Conservation (phyloP, 2,797 vertebrate species). For the Sebastes trivittatus region DNA sequence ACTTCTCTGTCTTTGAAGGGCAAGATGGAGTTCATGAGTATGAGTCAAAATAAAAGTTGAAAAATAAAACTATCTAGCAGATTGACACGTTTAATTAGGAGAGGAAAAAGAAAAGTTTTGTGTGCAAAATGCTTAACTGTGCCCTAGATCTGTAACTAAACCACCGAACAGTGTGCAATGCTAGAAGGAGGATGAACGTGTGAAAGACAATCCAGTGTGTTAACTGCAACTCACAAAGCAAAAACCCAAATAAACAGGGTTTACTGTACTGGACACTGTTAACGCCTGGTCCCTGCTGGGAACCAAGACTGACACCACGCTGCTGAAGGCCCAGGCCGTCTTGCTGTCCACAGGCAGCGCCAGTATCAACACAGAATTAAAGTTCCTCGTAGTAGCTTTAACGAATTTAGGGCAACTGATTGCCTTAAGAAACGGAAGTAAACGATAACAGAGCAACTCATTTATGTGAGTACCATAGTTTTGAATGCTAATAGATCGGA, state of each 20-base stretch:
- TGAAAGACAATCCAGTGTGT: constrained; percentile 9
- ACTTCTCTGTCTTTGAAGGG: constrained; percentile 7
- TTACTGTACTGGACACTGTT: background rate
- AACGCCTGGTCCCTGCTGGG: too few relatives aligned
- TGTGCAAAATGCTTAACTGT: background rate
- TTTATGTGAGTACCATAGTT: background rate
- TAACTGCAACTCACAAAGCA: background rate
- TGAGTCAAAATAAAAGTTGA: constrained; percentile 8
- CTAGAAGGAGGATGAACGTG: background rate
- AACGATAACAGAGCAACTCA: background rate
- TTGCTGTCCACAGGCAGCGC: too few relatives aligned
- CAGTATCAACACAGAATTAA: too few relatives aligned
- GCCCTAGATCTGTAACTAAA: constrained; percentile 17
- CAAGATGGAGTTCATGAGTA: constrained; percentile 27
- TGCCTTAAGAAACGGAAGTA: background rate
- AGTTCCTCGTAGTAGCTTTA: too few relatives aligned
- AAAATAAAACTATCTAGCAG: background rate
- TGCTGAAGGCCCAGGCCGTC: accelerated
- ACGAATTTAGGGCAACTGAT: background rate
- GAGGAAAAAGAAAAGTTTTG: background rate
- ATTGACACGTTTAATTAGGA: background rate
- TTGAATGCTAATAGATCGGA: background rate
- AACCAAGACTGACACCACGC: background rate
- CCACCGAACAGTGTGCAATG: background rate
- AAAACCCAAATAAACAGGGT: constrained; percentile 11